phyloP scores from a whole-genome alignment of 2,888 invertebrate species.

The Sicus ferrugineus region DNA sequence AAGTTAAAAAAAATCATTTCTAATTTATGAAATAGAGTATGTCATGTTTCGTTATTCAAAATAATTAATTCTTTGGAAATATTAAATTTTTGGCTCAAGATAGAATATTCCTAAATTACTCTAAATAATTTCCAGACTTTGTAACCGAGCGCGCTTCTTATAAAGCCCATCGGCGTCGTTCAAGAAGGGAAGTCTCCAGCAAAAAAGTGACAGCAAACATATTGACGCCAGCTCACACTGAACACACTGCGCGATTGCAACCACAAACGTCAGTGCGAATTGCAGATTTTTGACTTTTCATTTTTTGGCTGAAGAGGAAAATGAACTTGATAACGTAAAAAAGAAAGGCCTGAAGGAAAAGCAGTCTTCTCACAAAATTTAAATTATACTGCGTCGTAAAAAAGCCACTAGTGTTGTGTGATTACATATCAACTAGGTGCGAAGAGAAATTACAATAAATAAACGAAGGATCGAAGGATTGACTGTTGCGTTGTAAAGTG shows the following conservation, averaged over 20 bases:
- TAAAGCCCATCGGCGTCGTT: no score
- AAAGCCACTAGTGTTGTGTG: slow-evolving; percentile 38
- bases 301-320: slow-evolving; percentile 23
- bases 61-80: no score
- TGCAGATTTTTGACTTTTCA: slow-evolving; percentile 27
- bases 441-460: slow-evolving; percentile 16
- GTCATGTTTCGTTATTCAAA: no score
- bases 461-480: slow-evolving; percentile 22
- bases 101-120: no score
- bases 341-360: slow-evolving; percentile 34
- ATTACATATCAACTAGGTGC: slow-evolving; percentile 31
- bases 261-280: slow-evolving; percentile 33
- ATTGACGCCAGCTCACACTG: slow-evolving; percentile 1
- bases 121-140: no score
- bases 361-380: slow-evolving; percentile 34
- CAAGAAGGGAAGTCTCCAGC: no score
- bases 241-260: slow-evolving; percentile 29
- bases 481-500: slow-evolving; percentile 17
- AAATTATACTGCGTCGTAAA: slow-evolving; percentile 38
- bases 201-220: no score
- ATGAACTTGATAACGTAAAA: slow-evolving; percentile 40
- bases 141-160: no score
- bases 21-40: no score
- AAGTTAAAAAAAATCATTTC: no score
- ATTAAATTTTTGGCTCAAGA: no score